Conservation (phyloP, 2,113 vertebrate species). For the Hiodon alosoides region DNA sequence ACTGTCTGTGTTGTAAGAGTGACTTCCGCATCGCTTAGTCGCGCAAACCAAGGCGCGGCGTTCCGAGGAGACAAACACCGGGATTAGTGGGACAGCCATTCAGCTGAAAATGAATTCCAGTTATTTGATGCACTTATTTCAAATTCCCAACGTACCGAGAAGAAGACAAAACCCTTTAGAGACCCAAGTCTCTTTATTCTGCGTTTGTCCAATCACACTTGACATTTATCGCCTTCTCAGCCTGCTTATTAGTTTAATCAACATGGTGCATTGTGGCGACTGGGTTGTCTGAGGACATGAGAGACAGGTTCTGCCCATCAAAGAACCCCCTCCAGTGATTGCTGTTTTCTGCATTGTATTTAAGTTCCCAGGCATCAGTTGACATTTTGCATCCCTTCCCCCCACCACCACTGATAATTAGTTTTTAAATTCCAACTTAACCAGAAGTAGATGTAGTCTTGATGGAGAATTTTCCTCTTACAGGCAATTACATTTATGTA, state of each 20-base stretch:
- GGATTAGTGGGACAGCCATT: too few relatives aligned
- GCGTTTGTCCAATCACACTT: constrained; percentile 25
- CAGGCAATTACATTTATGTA: too few relatives aligned
- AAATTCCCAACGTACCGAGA: neutral
- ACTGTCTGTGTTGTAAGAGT: too few relatives aligned
- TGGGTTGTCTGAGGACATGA: neutral
- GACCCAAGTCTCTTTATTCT: constrained; percentile 12
- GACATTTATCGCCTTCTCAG: constrained; percentile 28
- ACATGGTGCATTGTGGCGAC: neutral
- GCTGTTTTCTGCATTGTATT: neutral
- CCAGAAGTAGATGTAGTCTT: too few relatives aligned
- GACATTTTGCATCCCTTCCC: too few relatives aligned
- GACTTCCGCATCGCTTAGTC: too few relatives aligned
- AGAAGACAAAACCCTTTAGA: neutral
- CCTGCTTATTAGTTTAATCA: constrained; percentile 16
- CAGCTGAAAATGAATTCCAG: neutral
- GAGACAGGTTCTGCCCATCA: neutral
- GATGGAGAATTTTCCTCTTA: too few relatives aligned
- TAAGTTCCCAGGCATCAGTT: neutral
- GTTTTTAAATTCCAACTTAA: too few relatives aligned
- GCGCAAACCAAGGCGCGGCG: too few relatives aligned
- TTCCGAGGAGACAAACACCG: too few relatives aligned
- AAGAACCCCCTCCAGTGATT: neutral
- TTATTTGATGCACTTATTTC: neutral
- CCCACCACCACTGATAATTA: too few relatives aligned